Base-by-base conservation (phyloP, 2,888 invertebrate species). In the Cerceris rybyensis region DNA sequence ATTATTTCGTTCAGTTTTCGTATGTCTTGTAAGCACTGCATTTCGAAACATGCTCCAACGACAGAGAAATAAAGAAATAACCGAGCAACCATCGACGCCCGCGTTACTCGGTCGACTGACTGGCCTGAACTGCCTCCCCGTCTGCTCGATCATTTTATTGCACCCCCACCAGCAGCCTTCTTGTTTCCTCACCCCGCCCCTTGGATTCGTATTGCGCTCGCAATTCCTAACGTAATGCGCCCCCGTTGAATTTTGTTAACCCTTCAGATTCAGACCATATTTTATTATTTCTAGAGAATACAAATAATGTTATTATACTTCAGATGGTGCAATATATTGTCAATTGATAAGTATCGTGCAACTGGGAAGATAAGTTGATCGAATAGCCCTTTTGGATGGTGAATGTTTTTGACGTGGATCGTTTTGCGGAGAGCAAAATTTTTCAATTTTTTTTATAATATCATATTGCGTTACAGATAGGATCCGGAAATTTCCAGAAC, bases 51-150 rank as follows among this genome's bases (percentile, higher is more conserved):
- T 16, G 16, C 11, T 55, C 16, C 8, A 8, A 13, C 55, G 7
- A 17, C 17, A 2, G 17, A 17, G 17, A 7, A 46, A 46, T 11
- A 46, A 8, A 46, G 46, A 50, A 50, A n/a, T n/a, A 59, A 71
- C 80, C 75, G 74, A 70, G n/a, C 82, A 70, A 86, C 81, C 82
- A 78, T 78, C 65, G 68, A 64, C 72, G 71, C 63, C 77, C 75
- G 83, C 69, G 73, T 75, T 84, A 72, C 87, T 83, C 83, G 84
- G 83, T 88, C 88, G 90, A 90, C 90, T 88, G 79, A 78, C 82
- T 73, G 75, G 66, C 75, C 79, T 75, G 75, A 71, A 82, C 80
- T 79, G 72, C 75, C 83, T 72, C 78, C 79, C 78, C 76, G 58
- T 61, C 14, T 54, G 71, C 70, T 55, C 75, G 57, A 64, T 69